These are phyloP conservation scores for Centropus unirufus DNA, from an alignment of 2,113 vertebrate species.

Conservation along the genomic window DNA sequence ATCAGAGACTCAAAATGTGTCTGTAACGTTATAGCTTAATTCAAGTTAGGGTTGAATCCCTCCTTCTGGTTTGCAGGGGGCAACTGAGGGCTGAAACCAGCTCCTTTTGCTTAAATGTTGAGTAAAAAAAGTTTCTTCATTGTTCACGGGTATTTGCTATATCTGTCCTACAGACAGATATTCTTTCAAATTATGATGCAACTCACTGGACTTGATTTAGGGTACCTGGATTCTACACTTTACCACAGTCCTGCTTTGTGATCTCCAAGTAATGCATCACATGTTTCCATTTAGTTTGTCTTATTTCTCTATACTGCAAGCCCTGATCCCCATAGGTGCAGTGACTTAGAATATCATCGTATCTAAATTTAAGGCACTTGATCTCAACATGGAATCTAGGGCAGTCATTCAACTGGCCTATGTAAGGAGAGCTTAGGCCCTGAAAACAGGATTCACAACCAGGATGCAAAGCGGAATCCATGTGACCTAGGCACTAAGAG, in stretches of 20 bases:
- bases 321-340: neutral
- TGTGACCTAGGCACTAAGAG: neutral
- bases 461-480: neutral
- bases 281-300: neutral
- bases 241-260: neutral
- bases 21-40: neutral
- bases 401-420: neutral
- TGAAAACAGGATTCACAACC: neutral
- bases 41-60: neutral
- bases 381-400: neutral
- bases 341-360: neutral
- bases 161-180: neutral
- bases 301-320: neutral
- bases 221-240: neutral
- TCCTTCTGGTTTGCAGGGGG: neutral
- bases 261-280: neutral
- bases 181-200: neutral
- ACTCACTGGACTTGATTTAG: neutral
- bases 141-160: neutral
- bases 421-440: neutral
- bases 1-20: neutral
- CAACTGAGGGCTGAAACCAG: neutral
- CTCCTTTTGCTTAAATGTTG: neutral
- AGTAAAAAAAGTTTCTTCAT: neutral
- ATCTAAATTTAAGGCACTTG: neutral